Evolutionary conservation across 2,888 invertebrate species (phyloP), one percentile per base, ranked within the genome.

Genomic region (Choristoneura rosaceana): DNA sequence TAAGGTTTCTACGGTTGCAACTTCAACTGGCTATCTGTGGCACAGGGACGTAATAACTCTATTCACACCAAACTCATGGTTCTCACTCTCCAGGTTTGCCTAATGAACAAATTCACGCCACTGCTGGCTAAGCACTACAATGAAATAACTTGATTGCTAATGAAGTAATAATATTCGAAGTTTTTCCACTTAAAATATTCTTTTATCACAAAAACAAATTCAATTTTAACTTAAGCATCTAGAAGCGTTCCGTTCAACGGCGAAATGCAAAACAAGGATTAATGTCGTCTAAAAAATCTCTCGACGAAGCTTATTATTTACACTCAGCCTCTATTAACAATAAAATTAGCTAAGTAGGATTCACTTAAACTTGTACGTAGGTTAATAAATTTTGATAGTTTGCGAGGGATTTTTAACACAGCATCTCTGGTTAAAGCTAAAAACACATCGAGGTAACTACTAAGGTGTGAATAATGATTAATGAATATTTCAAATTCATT

Each of bases 271-370:
- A 71, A 45, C 69, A 64, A 66, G 15, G 34, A 45, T 66, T 65
- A 38, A 65, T 38, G 7, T 38, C n/a, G 17, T 50, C 34, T 66
- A 52, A 33, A 50, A 66, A 64, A 69, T 68, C 69, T 58, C 63
- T 63, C 33, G 41, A 58, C 33, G 45, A 55, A 67, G 38, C 33
- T 61, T 67, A 62, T 34, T 12, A 65, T 52, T 50, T 69, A 65
- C 38, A 69, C 14, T 71, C 75, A 71, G 74, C 76, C 76, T 81
- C 79, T 84, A 86, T 82, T 80, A 86, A 87, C 84, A 84, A 76
- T 79, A 80, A 84, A 74, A 80, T 76, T 79, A 63, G 68, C 68
- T 74, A 82, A 79, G 76, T 82, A 82, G 82, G 76, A 81, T 77
- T 80, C 79, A 80, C 83, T 84, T 85, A 85, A 76, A 79, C 76